phyloP scores from a whole-genome alignment of 2,113 vertebrate genomes.

The Tetrax tetrax region DNA sequence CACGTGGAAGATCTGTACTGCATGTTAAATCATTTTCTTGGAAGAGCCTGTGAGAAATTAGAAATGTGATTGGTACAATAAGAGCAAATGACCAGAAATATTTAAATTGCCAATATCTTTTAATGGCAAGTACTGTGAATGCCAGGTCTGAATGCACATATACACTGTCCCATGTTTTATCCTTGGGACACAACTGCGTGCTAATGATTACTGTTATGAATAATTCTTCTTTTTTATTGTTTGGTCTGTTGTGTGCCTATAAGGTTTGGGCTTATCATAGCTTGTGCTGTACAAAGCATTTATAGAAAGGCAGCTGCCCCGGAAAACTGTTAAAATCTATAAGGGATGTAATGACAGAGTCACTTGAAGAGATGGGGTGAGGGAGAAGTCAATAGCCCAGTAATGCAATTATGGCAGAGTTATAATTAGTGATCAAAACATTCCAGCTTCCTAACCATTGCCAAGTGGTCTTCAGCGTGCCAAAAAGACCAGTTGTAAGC shows the following conservation, averaged over 20 bases:
- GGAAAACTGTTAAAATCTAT: not conserved
- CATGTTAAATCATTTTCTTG: conserved; percentile 25
- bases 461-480: not conserved
- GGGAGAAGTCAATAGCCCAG: not conserved
- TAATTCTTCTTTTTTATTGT: not conserved
- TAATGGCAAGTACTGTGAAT: not conserved
- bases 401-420: not conserved
- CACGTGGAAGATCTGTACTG: not conserved
- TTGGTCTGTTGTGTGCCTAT: not conserved
- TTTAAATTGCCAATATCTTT: not conserved
- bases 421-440: not conserved
- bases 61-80: not conserved
- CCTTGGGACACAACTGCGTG: not conserved
- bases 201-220: not conserved
- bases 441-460: not conserved
- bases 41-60: not conserved
- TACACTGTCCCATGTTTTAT: not conserved
- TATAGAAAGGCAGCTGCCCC: not conserved
- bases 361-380: not conserved
- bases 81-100: conserved; percentile 12
- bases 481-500: not conserved
- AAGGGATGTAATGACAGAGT: not conserved
- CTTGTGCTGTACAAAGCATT: not conserved
- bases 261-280: not conserved
- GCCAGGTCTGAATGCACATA: not conserved